phyloP scores from a whole-genome alignment of 2,888 invertebrate species.

The Ophraella communa region DNA sequence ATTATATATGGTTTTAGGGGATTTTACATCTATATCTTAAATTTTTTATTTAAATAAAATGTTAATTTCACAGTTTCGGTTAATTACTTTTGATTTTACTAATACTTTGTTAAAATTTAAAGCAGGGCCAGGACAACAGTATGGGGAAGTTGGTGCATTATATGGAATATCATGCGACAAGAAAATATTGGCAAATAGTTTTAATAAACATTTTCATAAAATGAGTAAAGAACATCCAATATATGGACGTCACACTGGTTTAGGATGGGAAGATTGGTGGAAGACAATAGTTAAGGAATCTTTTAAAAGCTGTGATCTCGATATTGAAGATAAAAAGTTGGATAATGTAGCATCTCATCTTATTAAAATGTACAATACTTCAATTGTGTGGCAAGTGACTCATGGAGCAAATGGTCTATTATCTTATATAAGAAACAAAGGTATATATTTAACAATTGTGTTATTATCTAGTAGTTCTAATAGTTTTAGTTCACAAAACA shows the following conservation, averaged over 20 bases:
- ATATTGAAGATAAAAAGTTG: conserved; percentile 57
- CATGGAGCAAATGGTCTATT: conserved; percentile 73
- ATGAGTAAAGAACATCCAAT: conserved; percentile 78
- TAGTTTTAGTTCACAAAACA: too few species aligned
- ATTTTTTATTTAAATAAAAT: conserved; percentile 45
- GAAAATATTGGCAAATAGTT: conserved; percentile 66
- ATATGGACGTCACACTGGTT: conserved; percentile 73
- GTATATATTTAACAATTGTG: conserved; percentile 26
- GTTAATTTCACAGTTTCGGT: conserved; percentile 62
- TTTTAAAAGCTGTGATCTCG: conserved; percentile 64
- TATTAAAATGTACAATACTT: conserved; percentile 74
- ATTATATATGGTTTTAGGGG: too few species aligned
- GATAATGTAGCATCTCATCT: conserved; percentile 66
- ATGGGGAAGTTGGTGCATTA: conserved; percentile 75
- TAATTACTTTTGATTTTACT: conserved; percentile 89
- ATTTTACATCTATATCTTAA: not conserved
- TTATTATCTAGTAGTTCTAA: too few species aligned
- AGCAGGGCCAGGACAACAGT: conserved; percentile 74
- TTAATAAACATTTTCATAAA: conserved; percentile 69
- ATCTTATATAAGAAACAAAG: conserved; percentile 62
- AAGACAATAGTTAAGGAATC: conserved; percentile 69
- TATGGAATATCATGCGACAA: conserved; percentile 72
- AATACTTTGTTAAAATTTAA: conserved; percentile 81
- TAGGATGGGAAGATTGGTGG: conserved; percentile 89
- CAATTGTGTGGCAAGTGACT: conserved; percentile 75